phyloP scores from a whole-genome alignment of 2,797 vertebrate species.

The Ataeniobius toweri region DNA sequence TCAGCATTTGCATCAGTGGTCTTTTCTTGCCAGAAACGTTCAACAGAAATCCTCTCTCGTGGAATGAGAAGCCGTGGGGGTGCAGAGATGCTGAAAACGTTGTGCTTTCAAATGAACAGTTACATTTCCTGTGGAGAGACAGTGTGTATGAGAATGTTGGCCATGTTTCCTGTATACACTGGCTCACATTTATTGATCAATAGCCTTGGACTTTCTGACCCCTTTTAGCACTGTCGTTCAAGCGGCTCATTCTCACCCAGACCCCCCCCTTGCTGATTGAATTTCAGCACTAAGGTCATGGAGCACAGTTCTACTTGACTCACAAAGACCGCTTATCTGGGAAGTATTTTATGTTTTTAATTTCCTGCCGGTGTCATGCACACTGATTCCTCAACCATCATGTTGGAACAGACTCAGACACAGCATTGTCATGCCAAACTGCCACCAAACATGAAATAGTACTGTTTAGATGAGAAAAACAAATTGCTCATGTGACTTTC shows the following conservation, averaged over 20 bases:
- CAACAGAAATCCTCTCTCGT: constrained; percentile 52
- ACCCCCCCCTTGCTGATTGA: constrained; percentile 54
- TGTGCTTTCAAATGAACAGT: constrained; percentile 30
- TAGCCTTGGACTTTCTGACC: constrained; percentile 65
- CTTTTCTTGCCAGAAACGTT: constrained; percentile 28
- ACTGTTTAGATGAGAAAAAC: constrained; percentile 10
- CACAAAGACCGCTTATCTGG: constrained; percentile 40
- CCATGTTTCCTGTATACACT: constrained; percentile 42
- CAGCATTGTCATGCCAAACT: constrained; percentile 4
- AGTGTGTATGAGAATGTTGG: constrained; percentile 30
- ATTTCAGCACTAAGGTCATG: constrained; percentile 58
- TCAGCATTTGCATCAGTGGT: constrained; percentile 19
- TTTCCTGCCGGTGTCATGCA: constrained; percentile 48
- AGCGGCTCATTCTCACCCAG: constrained; percentile 59
- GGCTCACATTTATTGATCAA: constrained; percentile 65
- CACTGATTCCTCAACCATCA: constrained; percentile 33
- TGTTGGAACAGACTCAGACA: constrained; percentile 20
- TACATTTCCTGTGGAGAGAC: constrained; percentile 19
- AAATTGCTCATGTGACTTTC: constrained; percentile 25
- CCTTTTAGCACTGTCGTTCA: constrained; percentile 70
- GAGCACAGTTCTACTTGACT: constrained; percentile 54
- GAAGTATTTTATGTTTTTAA: constrained; percentile 58
- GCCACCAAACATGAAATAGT: constrained; percentile 14
- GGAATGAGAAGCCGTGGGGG: constrained; percentile 1
- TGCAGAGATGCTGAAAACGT: constrained; percentile 9